Evolutionary conservation across 2,888 invertebrate species (phyloP).

Genomic region (Agonopterix alstromeriana): DNA sequence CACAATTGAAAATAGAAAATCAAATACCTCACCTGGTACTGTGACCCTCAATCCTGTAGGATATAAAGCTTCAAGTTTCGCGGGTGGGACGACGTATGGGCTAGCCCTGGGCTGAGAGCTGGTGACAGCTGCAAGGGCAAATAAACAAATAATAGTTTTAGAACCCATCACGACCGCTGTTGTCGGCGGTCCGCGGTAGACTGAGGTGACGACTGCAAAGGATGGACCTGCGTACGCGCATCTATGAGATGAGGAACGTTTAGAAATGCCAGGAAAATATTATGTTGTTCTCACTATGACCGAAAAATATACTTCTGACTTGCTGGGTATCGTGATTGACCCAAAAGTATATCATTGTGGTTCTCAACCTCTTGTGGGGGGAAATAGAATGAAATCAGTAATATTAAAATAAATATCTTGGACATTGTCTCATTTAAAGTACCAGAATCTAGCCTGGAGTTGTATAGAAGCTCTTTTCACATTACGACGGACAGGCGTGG

Average conservation of each 20-base stretch:
- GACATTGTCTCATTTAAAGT: too few species aligned
- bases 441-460: too few species aligned
- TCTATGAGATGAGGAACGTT: conserved; percentile 12
- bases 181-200: conserved; percentile 20
- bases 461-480: too few species aligned
- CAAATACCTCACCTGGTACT: conserved; percentile 22
- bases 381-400: too few species aligned
- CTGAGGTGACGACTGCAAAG: conserved; percentile 17
- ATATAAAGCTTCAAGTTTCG: conserved; percentile 4
- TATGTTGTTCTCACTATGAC: too few species aligned
- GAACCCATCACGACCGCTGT: conserved; percentile 34
- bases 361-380: too few species aligned
- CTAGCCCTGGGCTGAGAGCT: conserved; percentile 19
- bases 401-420: too few species aligned
- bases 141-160: conserved; percentile 14
- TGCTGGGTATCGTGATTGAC: too few species aligned
- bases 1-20: too few species aligned
- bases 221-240: conserved; percentile 24
- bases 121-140: conserved; percentile 22
- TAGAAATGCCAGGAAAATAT: conserved; percentile 11
- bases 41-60: conserved; percentile 2
- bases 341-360: too few species aligned
- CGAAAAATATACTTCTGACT: too few species aligned
- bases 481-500: too few species aligned
- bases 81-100: not conserved